Conservation (phyloP, 2,888 invertebrate genomes). For the Euzetes globulus region DNA sequence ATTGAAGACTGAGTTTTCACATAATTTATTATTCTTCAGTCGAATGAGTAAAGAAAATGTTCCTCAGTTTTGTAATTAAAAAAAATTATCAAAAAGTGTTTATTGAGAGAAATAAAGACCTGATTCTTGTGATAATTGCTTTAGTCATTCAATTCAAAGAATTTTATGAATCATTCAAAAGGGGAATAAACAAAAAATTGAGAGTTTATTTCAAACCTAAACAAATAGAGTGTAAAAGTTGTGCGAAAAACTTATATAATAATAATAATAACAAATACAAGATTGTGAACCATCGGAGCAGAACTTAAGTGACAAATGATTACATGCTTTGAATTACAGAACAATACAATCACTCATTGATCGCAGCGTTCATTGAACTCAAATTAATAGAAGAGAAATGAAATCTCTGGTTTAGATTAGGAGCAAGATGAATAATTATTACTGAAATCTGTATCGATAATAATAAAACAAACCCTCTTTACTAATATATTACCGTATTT, state of each 20-base stretch:
- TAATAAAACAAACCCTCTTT: too few species aligned
- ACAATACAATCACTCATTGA: slow-evolving; percentile 10
- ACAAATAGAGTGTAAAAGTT: not conserved
- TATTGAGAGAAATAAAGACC: not conserved
- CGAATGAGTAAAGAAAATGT: not conserved
- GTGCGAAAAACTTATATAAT: not conserved
- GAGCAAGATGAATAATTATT: too few species aligned
- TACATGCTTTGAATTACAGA: slow-evolving; percentile 7
- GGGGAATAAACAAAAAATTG: too few species aligned
- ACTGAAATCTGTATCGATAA: too few species aligned
- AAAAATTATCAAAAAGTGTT: not conserved
- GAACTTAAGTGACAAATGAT: not conserved
- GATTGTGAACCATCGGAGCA: not conserved
- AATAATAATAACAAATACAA: too few species aligned
- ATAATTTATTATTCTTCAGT: not conserved
- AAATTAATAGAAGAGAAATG: not conserved
- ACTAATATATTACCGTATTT: too few species aligned
- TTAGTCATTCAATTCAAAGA: not conserved
- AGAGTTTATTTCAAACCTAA: not conserved
- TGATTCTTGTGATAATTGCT: not conserved
- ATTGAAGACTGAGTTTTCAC: too few species aligned
- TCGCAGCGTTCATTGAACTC: slow-evolving; percentile 3
- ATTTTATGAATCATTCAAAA: too few species aligned
- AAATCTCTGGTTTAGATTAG: not conserved
- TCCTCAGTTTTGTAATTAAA: too few species aligned